These are phyloP conservation scores for Pelmatolapia mariae DNA, from an alignment of 2,113 vertebrate genomes.

Conservation along the genomic window DNA sequence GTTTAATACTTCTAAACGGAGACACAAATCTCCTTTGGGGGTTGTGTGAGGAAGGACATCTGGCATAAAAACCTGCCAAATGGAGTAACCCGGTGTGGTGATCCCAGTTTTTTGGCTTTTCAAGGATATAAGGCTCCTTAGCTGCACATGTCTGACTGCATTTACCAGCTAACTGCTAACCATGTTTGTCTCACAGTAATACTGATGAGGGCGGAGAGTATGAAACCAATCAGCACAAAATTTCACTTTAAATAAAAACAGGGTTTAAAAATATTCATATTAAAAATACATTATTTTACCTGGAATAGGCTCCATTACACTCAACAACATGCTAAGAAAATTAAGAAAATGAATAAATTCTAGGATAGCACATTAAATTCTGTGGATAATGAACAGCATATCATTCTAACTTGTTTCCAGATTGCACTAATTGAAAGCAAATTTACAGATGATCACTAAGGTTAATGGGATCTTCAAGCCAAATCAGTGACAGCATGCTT, in stretches of 20 bases:
- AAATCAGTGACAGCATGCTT: not conserved
- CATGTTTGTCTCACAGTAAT: not conserved
- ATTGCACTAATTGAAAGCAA: not conserved
- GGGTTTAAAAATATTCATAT: not conserved
- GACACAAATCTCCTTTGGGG: not conserved
- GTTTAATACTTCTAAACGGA: not conserved
- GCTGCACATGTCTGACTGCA: not conserved
- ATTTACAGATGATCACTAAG: not conserved
- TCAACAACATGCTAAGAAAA: not conserved
- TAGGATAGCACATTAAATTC: not conserved
- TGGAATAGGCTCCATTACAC: not conserved
- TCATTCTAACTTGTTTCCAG: not conserved
- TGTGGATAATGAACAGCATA: not conserved
- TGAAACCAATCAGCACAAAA: not conserved
- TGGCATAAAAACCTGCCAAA: not conserved
- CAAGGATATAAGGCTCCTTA: not conserved
- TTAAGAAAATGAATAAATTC: not conserved
- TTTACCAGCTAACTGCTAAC: not conserved
- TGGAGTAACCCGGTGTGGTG: fast-evolving
- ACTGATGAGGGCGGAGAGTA: not conserved
- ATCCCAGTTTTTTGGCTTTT: not conserved
- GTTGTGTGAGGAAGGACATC: not conserved
- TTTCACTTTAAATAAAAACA: not conserved
- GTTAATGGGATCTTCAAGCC: not conserved
- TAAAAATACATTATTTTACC: not conserved